Conservation (phyloP, 2,113 vertebrate genomes). For the Caloenas nicobarica region DNA sequence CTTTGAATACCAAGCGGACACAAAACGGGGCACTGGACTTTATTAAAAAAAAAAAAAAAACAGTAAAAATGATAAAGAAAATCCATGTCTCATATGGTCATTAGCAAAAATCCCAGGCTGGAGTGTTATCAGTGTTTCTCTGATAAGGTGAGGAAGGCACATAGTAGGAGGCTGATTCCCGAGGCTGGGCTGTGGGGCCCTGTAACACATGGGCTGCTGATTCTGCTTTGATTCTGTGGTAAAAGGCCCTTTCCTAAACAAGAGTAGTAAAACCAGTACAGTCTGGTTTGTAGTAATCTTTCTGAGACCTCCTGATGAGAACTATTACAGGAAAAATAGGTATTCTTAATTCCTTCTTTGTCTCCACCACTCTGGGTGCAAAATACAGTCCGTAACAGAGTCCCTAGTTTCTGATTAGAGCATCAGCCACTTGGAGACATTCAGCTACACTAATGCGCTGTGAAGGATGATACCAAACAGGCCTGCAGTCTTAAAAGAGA, state of each 20-base stretch:
- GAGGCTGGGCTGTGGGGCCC: neutral
- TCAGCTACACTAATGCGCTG: neutral
- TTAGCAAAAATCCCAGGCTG: neutral
- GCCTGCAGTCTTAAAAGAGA: neutral
- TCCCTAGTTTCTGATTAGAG: neutral
- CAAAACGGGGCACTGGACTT: accelerated
- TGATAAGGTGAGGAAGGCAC: neutral
- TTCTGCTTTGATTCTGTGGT: neutral
- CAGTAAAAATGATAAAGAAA: neutral
- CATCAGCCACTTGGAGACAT: neutral
- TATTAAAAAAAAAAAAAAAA: neutral
- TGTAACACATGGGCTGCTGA: neutral
- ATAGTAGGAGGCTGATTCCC: neutral
- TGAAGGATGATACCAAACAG: neutral
- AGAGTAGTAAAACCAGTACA: too few relatives aligned
- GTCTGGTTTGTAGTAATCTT: neutral
- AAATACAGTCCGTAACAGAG: neutral
- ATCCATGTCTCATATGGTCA: accelerated
- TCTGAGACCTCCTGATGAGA: neutral
- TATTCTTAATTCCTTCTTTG: neutral
- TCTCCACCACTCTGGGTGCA: neutral
- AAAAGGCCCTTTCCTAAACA: neutral
- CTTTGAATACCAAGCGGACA: neutral
- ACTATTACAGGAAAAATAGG: neutral
- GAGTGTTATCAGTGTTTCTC: neutral